Conservation (phyloP, 2,888 invertebrate species). For the Sinohyriopsis cumingii region DNA sequence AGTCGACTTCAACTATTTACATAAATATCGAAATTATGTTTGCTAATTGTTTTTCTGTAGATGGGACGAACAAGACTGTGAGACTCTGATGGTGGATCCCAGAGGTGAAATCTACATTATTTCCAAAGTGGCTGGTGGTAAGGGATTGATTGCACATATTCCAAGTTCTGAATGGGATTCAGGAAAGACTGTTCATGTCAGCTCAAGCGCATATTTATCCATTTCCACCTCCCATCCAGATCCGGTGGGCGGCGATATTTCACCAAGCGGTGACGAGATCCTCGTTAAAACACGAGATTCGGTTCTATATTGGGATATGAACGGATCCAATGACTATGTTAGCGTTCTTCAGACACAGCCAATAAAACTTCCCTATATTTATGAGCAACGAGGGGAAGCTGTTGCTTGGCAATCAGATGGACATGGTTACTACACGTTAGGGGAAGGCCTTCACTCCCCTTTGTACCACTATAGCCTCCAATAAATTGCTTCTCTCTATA, state of each 20-base stretch:
- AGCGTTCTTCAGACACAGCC: slow-evolving; percentile 7
- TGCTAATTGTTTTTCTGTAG: slow-evolving; percentile 7
- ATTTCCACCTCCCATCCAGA: slow-evolving; percentile 17
- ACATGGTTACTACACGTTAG: slow-evolving; percentile 18
- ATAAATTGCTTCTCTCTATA: not conserved
- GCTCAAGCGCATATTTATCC: slow-evolving; percentile 17
- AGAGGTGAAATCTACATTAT: slow-evolving; percentile 26
- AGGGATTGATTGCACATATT: slow-evolving; percentile 23
- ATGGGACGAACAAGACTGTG: slow-evolving; percentile 25
- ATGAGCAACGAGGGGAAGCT: slow-evolving; percentile 13
- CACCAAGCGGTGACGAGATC: slow-evolving; percentile 25
- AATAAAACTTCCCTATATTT: slow-evolving; percentile 9
- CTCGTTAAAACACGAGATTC: not conserved
- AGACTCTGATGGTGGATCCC: slow-evolving; percentile 34
- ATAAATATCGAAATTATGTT: no score
- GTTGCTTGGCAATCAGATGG: slow-evolving; percentile 12
- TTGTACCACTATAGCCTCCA: slow-evolving; percentile 12
- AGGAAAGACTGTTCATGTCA: slow-evolving; percentile 4
- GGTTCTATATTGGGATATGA: slow-evolving; percentile 4
- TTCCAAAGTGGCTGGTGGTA: slow-evolving; percentile 24
- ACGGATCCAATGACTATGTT: slow-evolving; percentile 1
- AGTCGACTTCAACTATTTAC: no score
- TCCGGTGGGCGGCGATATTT: slow-evolving; percentile 32
- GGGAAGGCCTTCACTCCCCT: slow-evolving; percentile 11
- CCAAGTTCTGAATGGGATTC: slow-evolving; percentile 26